phyloP scores from a whole-genome alignment of 1,140 invertebrate species.

The Sminthurinus signatus region DNA sequence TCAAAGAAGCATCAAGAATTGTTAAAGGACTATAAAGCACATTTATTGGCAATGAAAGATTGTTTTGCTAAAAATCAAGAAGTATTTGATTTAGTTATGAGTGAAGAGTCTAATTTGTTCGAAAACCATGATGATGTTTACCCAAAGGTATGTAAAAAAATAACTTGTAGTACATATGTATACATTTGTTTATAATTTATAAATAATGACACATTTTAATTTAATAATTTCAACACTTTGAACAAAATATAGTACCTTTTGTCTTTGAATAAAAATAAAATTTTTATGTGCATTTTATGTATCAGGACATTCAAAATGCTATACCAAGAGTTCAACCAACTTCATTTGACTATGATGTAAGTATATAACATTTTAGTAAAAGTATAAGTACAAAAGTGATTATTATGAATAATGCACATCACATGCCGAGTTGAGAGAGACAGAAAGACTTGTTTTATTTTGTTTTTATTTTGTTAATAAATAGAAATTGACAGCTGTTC shows the following conservation, averaged over 20 bases:
- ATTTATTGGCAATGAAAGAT: slow-evolving; percentile 63
- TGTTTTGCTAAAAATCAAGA: slow-evolving; percentile 79
- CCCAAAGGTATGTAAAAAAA: slow-evolving; percentile 38
- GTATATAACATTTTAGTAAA: too few relatives aligned
- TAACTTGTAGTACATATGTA: not conserved
- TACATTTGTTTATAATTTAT: not conserved
- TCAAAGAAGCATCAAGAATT: slow-evolving; percentile 67
- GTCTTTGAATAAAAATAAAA: too few relatives aligned
- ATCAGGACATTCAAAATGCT: not conserved
- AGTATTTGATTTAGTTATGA: slow-evolving; percentile 74
- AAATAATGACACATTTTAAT: not conserved
- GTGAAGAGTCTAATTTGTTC: slow-evolving; percentile 75
- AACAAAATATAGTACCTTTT: not conserved
- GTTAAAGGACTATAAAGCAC: slow-evolving; percentile 65
- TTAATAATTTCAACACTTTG: not conserved
- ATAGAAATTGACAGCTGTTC: slow-evolving; percentile 85
- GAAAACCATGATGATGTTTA: slow-evolving; percentile 60
- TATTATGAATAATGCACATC: too few relatives aligned
- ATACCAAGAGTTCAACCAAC: slow-evolving; percentile 29
- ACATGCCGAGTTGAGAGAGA: too few relatives aligned
- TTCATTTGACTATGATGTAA: slow-evolving; percentile 59
- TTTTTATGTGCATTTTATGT: not conserved
- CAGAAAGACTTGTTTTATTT: too few relatives aligned
- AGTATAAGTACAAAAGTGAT: too few relatives aligned
- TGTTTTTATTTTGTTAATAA: too few relatives aligned